Evolutionary conservation across 2,113 vertebrate species (phyloP), one percentile per base, ranked within the genome.

Genomic region (Lagopus leucura): DNA sequence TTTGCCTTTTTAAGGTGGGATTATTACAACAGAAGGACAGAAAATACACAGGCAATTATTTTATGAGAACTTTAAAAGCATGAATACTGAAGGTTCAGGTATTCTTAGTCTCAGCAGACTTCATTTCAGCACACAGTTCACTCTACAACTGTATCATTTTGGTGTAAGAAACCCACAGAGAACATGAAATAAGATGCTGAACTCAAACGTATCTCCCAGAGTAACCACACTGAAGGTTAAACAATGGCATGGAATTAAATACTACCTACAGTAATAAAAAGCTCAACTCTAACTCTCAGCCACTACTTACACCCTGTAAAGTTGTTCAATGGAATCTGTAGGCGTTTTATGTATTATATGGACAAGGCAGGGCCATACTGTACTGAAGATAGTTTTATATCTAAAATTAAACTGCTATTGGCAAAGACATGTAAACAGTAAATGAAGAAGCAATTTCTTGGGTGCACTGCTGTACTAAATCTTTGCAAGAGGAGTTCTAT

Each of bases 381-480:
- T 86, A 45, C 57, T 9, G 5, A 88, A 55, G 36, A 69, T 54
- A 82, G n/a, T 7, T 43, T 72, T 60, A 47, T 45, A 55, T 57
- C 48, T 86, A 69, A 93, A 92, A 76, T 86, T 65, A 82, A 92
- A 95, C 11, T 87, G 69, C 77, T 30, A 2, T 67, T 85, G 86
- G 74, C 66, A 94, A 85, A 75, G 50, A 64, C 3, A 0, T 45
- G n/a, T 61, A 78, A 95, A 55, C 58, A 65, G 43, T 61, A 85
- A 84, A 90, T 90, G 85, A 91, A 93, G 73, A 89, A 36, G n/a
- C 55, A 88, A 60, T 84, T 91, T 95, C 65, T 86, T 86, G 21
- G 3, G 28, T 1, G 10, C 34, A 38, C 34, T 78, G 32, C 27
- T 82, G 7, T 30, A 84, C 72, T 79, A 92, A 79, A 65, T 73